Evolutionary conservation across 2,888 invertebrate genomes (phyloP).

Genomic region (Pseudococcus viburni): DNA sequence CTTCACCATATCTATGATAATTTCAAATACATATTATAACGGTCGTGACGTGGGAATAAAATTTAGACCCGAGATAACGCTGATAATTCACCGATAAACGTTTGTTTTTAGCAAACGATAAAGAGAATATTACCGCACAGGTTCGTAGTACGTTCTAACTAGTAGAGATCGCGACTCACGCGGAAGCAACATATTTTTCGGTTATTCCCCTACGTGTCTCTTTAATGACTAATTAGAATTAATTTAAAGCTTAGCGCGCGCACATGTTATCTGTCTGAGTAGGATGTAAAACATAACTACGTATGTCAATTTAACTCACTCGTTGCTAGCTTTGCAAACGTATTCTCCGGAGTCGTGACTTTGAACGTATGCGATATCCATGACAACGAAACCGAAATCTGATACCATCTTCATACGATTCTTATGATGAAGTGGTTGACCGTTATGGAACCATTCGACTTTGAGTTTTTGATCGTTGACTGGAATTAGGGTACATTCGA

Average conservation of each 20-base stretch:
- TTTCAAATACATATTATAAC: constrained; percentile 7
- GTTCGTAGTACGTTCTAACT: constrained; percentile 17
- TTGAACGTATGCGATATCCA: constrained; percentile 95
- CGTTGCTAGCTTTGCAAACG: constrained; percentile 91
- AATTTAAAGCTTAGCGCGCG: constrained; percentile 29
- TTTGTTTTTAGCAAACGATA: background rate
- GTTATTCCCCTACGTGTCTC: constrained; percentile 32
- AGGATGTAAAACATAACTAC: constrained; percentile 21
- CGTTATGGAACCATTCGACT: constrained; percentile 98
- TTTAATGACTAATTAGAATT: constrained; percentile 48
- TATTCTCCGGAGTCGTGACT: constrained; percentile 95
- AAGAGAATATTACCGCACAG: background rate
- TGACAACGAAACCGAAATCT: constrained; percentile 94
- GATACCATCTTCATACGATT: constrained; percentile 93
- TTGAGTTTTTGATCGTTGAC: constrained; percentile 94
- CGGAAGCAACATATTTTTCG: constrained; percentile 29
- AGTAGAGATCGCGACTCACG: constrained; percentile 51
- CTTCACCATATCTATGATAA: constrained; percentile 80
- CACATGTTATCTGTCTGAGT: constrained; percentile 15
- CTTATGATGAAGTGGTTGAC: constrained; percentile 88
- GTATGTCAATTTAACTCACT: constrained; percentile 71
- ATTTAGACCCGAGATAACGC: constrained; percentile 16
- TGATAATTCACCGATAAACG: constrained; percentile 11
- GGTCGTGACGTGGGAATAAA: background rate
- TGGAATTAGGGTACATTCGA: constrained; percentile 94